Evolutionary conservation across 2,113 vertebrate species (phyloP).

Genomic region (Rhineura floridana): DNA sequence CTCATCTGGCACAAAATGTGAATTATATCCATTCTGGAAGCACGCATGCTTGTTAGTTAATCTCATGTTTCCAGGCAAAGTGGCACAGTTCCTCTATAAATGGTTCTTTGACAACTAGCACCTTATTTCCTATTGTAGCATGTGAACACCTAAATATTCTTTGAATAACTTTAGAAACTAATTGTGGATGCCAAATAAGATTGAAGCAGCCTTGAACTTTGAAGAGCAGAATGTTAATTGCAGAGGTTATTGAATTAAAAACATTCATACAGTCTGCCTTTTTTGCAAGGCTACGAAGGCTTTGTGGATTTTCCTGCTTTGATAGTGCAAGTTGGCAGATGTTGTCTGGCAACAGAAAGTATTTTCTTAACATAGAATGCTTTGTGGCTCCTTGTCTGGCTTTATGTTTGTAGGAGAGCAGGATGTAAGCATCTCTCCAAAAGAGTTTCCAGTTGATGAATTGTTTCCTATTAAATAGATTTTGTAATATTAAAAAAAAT

Average conservation of each 20-base stretch:
- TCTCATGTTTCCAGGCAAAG: not conserved
- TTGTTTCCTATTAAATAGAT: conserved; percentile 4
- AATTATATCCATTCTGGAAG: not conserved
- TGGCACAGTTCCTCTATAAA: not conserved
- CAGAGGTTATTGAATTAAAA: not conserved
- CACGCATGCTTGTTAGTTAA: not conserved
- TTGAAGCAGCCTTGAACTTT: not conserved
- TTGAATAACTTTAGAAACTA: conserved; percentile 29
- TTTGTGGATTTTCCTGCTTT: not conserved
- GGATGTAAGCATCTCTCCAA: conserved; percentile 15
- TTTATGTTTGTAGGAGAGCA: not conserved
- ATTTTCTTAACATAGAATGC: conserved; percentile 21
- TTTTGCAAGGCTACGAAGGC: conserved; percentile 6
- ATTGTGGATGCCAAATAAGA: not conserved
- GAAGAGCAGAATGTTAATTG: conserved; percentile 1
- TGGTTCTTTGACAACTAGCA: not conserved
- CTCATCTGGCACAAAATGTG: not conserved
- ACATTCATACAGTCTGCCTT: not conserved
- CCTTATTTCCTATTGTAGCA: not conserved
- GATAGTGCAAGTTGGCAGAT: not conserved
- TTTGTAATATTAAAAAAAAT: conserved; percentile 32
- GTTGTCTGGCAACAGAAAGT: not conserved
- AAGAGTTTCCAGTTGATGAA: conserved; percentile 4
- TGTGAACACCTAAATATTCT: not conserved
- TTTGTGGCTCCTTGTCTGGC: conserved; percentile 9